A percentile compares a stretch with the other conserved stretches of the same genome.
phyloP scores from a whole-genome alignment of 2,888 invertebrate species.

The Pelosia muscerda region DNA sequence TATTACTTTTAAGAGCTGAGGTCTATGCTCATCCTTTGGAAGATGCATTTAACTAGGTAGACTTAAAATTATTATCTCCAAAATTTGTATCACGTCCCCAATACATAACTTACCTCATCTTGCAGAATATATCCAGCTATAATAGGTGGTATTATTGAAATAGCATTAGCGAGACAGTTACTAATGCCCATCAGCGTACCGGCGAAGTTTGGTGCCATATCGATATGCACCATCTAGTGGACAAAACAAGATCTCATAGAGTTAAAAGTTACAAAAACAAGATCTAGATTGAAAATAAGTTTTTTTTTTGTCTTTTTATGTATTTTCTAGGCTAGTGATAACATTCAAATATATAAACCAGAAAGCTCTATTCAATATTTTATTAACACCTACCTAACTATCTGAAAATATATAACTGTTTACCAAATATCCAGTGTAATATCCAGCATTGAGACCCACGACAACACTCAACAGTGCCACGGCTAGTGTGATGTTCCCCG shows the following conservation, averaged over 20 bases:
- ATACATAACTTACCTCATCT: slow-evolving; percentile 66
- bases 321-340: background rate
- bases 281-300: background rate
- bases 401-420: slow-evolving; percentile 48
- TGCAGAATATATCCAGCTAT: slow-evolving; percentile 88
- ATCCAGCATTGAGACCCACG: slow-evolving; percentile 90
- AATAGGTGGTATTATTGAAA: slow-evolving; percentile 91
- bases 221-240: slow-evolving; percentile 91
- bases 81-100: background rate
- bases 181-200: slow-evolving; percentile 93
- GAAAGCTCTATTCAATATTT: background rate
- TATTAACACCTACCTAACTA: no score
- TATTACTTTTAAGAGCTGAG: no score
- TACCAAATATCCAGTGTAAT: slow-evolving; percentile 89
- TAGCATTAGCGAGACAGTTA: slow-evolving; percentile 90
- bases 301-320: background rate
- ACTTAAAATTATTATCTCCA: background rate
- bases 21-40: no score
- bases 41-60: no score
- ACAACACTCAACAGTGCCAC: slow-evolving; percentile 88
- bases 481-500: slow-evolving; percentile 80
- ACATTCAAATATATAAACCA: background rate
- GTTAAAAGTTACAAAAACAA: slow-evolving; percentile 75
- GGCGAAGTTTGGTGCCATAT: slow-evolving; percentile 92
- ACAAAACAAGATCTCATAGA: no score